Base-by-base conservation (phyloP, 92 coral and sea anemone genomes). In the Isaurus tuberculatus region DNA sequence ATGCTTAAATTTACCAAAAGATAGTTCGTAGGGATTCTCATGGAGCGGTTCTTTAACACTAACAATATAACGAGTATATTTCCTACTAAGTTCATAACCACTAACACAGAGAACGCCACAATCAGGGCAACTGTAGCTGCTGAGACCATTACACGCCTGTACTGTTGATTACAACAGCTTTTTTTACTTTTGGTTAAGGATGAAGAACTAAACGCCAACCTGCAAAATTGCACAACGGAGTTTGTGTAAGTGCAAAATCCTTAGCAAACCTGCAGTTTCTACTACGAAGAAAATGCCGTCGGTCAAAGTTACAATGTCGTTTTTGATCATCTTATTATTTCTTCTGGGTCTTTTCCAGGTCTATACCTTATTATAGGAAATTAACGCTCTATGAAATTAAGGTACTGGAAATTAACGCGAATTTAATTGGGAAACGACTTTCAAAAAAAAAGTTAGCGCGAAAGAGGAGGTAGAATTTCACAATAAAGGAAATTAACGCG, bases 1-100 rank as follows among this genome's bases (percentile, higher is more conserved):
- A 88, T 64, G 10, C 92, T 89, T 78, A 88, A 82, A 60, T 89
- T 88, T 26, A 89, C 94, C 32, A 91, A 73, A 17, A 91, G 91
- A 36, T 84, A 91, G 70, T 85, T 91, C 73, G 75, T 91, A 1
- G 90, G 86, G 31, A 81, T 87, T 63, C 91, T 84, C 73, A 91
- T 89, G 8, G 83, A 81, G 72, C 80, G 86, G 34, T 88, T 82
- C 44, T 66, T 83, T 66, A 84, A 83, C 6, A 89, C 91, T 25
- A 89, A 80, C 44, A 85, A 53, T 37, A 89, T 70, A 19, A 91
- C 94, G 20, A 85, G 66, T 1, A 82, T 34, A 74, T 91, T 91
- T 2, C 94, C 94, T 37, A 88, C 63, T 61, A 88, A 75, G 58
- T 85, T 91, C 9, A 75, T 53, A 1, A 83, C 80, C 10, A 85